Percentiles rank a stretch among this genome's conserved stretches.
Conservation (phyloP, 2,113 vertebrate species). For the Ptyas mucosa region DNA sequence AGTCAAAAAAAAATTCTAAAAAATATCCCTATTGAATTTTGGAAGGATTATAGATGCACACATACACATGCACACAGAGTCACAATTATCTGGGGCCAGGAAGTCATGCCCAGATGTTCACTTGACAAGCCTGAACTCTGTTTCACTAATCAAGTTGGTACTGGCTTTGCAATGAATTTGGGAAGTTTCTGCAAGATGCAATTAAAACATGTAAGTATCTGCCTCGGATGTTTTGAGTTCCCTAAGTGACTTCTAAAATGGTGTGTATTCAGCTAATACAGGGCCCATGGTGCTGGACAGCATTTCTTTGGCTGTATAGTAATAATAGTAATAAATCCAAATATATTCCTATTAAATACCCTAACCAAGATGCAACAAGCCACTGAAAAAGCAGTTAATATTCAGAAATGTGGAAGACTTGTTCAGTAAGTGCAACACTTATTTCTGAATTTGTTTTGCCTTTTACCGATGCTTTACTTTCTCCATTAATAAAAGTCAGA, state of each 20-base stretch:
- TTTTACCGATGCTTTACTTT: not conserved
- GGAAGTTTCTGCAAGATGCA: not conserved
- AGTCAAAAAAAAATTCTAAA: not conserved
- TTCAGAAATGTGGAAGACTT: not conserved
- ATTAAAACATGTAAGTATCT: not conserved
- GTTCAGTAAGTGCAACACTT: not conserved
- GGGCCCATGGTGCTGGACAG: not conserved
- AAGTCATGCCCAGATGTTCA: not conserved
- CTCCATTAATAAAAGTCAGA: not conserved
- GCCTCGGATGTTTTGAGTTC: not conserved
- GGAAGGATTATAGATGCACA: not conserved
- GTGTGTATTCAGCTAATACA: not conserved
- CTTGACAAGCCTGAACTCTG: not conserved
- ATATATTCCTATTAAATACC: not conserved
- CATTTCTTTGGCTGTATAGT: not conserved
- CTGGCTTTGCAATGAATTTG: not conserved
- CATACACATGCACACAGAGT: not conserved
- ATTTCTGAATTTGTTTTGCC: not conserved
- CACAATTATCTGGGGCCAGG: not conserved
- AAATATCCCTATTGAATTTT: not conserved
- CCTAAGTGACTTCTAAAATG: not conserved
- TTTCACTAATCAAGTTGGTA: not conserved
- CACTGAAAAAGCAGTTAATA: not conserved
- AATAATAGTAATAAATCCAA: not conserved
- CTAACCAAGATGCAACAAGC: not conserved